Conservation (phyloP, 2,113 vertebrate genomes). For the Otus sunia region DNA sequence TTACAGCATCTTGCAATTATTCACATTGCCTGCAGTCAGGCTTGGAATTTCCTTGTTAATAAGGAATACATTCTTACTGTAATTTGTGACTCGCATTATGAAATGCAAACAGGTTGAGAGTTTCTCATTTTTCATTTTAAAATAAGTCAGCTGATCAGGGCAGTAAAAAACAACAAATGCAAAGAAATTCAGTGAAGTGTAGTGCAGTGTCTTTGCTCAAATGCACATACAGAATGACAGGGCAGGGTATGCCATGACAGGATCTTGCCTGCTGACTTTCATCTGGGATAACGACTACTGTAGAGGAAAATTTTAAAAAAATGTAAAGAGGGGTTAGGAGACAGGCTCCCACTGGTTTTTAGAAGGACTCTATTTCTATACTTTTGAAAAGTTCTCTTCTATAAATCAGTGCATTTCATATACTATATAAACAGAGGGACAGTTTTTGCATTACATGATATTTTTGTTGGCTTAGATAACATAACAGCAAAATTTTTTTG, state of each 20-base stretch:
- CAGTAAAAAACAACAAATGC: not conserved
- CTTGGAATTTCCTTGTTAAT: not conserved
- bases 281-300: not conserved
- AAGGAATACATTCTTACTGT: not conserved
- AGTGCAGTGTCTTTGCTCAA: not conserved
- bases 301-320: not conserved
- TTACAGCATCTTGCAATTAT: not conserved
- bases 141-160: not conserved
- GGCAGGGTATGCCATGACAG: not conserved
- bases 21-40: not conserved
- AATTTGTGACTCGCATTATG: not conserved
- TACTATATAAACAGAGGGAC: not conserved
- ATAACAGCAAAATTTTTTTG: not conserved
- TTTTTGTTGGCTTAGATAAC: not conserved
- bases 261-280: not conserved
- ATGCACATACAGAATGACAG: not conserved
- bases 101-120: not conserved
- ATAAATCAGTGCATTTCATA: not conserved
- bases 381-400: not conserved
- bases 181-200: not conserved
- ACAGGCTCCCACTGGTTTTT: not conserved
- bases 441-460: not conserved
- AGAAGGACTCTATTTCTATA: not conserved
- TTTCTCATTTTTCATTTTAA: not conserved
- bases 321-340: not conserved